A percentile compares a stretch with the other conserved stretches of the same genome.
Evolutionary conservation across 2,113 vertebrate species (phyloP).

Genomic region (Dicaeum eximium): DNA sequence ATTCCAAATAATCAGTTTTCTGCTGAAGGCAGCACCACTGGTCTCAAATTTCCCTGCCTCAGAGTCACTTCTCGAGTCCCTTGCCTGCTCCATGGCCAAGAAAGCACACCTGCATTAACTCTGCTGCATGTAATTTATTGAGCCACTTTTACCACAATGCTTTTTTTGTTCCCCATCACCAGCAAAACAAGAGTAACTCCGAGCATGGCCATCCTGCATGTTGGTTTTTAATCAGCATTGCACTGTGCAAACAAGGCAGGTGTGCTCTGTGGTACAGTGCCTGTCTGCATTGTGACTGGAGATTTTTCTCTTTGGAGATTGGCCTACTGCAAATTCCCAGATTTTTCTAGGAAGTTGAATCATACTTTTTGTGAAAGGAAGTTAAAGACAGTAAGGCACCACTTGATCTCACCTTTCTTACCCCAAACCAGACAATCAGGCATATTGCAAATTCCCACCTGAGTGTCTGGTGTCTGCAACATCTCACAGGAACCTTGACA

Average conservation of each 20-base stretch:
- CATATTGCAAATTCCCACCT: not conserved
- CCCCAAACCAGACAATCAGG: not conserved
- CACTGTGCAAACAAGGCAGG: not conserved
- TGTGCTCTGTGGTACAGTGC: not conserved
- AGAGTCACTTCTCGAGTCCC: not conserved
- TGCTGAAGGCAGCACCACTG: not conserved
- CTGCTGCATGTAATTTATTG: not conserved
- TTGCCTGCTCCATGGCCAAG: not conserved
- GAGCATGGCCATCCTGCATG: not conserved
- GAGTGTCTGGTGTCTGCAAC: not conserved
- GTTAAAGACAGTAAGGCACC: not conserved
- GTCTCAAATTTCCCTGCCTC: constrained; percentile 37
- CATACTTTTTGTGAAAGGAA: not conserved
- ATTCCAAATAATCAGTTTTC: constrained; percentile 36
- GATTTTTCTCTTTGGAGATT: not conserved
- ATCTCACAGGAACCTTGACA: not conserved
- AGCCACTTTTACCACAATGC: not conserved
- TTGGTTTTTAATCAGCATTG: not conserved
- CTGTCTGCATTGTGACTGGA: not conserved
- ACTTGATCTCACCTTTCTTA: not conserved
- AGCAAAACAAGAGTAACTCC: not conserved
- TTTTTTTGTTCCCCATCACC: not conserved
- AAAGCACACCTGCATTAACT: constrained; percentile 44
- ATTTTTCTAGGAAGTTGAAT: not conserved
- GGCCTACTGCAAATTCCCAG: not conserved